A percentile compares a stretch with the other conserved stretches of the same genome.
These are phyloP conservation scores for Paraplagusia blochii DNA, from an alignment of 2,113 vertebrate species.

Conservation along the genomic window DNA sequence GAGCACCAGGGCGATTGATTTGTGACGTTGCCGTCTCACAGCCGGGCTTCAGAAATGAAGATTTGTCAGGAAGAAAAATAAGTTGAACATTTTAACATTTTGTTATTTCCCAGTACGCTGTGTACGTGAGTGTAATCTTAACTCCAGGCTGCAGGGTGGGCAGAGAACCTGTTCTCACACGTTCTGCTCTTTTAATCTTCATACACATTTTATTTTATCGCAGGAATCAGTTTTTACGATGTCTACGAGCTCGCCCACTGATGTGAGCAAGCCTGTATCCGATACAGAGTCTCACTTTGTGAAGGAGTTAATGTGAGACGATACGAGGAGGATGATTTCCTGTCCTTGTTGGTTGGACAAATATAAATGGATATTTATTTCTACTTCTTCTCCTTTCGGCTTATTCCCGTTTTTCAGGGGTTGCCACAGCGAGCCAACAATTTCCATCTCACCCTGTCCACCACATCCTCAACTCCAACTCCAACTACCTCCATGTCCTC, in stretches of 20 bases:
- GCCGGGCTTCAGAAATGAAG: constrained; percentile 40
- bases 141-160: not conserved
- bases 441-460: no score
- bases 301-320: no score
- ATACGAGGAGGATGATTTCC: no score
- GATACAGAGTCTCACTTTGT: no score
- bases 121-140: not conserved
- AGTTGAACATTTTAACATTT: constrained; percentile 35
- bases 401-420: no score
- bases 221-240: not conserved
- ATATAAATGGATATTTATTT: no score
- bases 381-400: no score
- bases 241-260: not conserved
- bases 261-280: no score
- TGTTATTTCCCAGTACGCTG: constrained; percentile 35
- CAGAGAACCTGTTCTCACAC: not conserved
- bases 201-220: not conserved
- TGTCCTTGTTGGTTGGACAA: no score
- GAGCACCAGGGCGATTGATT: constrained; percentile 31
- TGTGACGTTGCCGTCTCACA: constrained; percentile 38
- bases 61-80: constrained; percentile 39
- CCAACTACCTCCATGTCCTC: no score
- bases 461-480: no score
- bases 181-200: not conserved
- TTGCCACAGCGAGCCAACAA: no score